Conservation (phyloP, 2,888 invertebrate genomes). For the Melanostoma mellinum region DNA sequence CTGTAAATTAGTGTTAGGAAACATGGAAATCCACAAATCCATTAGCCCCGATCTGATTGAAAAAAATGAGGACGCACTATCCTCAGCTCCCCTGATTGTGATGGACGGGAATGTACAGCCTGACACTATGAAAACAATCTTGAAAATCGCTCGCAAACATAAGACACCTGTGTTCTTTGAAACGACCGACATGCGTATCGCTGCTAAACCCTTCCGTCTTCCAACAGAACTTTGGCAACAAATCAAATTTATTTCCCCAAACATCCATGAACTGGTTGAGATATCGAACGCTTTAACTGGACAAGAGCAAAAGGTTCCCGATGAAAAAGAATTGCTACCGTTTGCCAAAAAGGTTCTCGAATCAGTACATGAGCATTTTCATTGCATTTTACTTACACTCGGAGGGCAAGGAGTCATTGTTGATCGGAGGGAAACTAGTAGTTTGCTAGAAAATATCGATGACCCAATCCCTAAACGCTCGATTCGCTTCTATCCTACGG, state of each 20-base stretch:
- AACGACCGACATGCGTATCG: slow-evolving; percentile 92
- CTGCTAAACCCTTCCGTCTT: slow-evolving; percentile 87
- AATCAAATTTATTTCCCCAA: slow-evolving; percentile 88
- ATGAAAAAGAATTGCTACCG: slow-evolving; percentile 8
- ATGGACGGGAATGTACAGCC: slow-evolving; percentile 92
- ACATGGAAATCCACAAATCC: slow-evolving; percentile 90
- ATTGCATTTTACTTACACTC: slow-evolving; percentile 85
- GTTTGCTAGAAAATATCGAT: slow-evolving; percentile 64
- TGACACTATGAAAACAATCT: slow-evolving; percentile 85
- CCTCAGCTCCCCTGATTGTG: slow-evolving; percentile 88
- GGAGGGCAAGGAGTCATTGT: slow-evolving; percentile 85
- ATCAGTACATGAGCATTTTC: slow-evolving; percentile 82
- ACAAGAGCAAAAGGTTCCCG: slow-evolving; percentile 27
- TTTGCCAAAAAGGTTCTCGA: slow-evolving; percentile 77
- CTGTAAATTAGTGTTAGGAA: slow-evolving; percentile 90
- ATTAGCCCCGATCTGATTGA: slow-evolving; percentile 88
- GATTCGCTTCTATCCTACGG: slow-evolving; percentile 39
- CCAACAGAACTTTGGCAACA: slow-evolving; percentile 74
- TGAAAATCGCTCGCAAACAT: slow-evolving; percentile 85
- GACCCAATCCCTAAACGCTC: slow-evolving; percentile 22
- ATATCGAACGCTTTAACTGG: slow-evolving; percentile 84
- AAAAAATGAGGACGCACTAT: slow-evolving; percentile 84
- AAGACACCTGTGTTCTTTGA: slow-evolving; percentile 94
- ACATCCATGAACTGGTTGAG: slow-evolving; percentile 88
- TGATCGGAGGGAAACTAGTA: slow-evolving; percentile 75